Conservation (phyloP, 1,140 invertebrate genomes). For the Cataglyphis hispanica region DNA sequence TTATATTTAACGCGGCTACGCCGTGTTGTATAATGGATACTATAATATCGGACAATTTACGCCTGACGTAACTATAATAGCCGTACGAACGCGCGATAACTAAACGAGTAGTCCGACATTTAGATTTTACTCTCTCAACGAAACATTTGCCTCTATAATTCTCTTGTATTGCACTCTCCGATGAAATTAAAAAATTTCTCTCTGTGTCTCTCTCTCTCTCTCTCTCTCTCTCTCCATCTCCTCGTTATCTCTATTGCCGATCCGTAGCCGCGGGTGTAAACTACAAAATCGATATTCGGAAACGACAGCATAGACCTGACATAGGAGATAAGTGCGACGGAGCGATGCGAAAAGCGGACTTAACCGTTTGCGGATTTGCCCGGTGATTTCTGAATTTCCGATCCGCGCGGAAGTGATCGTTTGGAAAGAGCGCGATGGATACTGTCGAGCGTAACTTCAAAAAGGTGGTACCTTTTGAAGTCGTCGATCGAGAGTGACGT, state of each 20-base stretch:
- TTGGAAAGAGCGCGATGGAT: conserved; percentile 13
- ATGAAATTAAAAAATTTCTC: conserved; percentile 9
- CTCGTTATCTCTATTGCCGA: background rate
- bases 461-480: conserved; percentile 63
- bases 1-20: conserved; percentile 36
- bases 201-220: background rate
- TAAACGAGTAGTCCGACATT: background rate
- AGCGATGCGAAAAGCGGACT: conserved; percentile 3
- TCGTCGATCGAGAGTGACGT: conserved; percentile 57
- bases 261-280: background rate
- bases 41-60: conserved; percentile 26
- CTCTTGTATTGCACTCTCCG: conserved; percentile 1
- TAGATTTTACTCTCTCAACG: background rate
- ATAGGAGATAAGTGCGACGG: background rate
- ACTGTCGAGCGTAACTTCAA: conserved; percentile 50
- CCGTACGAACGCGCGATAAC: conserved; percentile 12
- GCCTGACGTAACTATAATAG: conserved; percentile 10
- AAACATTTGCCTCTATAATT: conserved; percentile 4
- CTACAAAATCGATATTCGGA: conserved; percentile 38
- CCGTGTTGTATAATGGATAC: background rate
- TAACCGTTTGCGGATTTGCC: background rate
- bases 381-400: conserved; percentile 34
- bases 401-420: background rate
- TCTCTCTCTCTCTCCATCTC: background rate
- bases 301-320: background rate